phyloP scores from a whole-genome alignment of 2,888 invertebrate species.

The Gibbula magus region DNA sequence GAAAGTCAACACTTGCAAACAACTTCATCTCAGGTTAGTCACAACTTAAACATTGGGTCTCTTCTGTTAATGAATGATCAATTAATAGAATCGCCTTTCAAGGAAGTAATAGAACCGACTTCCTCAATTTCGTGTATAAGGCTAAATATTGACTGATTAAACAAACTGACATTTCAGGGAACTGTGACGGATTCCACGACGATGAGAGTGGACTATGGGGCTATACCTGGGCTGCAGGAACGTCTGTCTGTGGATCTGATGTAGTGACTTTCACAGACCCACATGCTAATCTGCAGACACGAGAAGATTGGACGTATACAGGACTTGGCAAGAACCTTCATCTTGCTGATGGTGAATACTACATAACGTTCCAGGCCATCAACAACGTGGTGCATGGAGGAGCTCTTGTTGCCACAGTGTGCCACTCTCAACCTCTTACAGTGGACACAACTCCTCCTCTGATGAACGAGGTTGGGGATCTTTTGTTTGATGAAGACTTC shows the following conservation, averaged over 20 bases:
- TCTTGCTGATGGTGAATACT: constrained; percentile 58
- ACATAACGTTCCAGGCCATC: constrained; percentile 57
- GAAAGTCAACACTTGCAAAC: constrained; percentile 55
- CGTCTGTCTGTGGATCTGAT: constrained; percentile 48
- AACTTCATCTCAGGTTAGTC: constrained; percentile 42
- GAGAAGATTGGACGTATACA: constrained; percentile 59
- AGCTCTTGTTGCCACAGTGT: constrained; percentile 59
- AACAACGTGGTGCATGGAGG: constrained; percentile 56
- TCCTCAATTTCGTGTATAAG: too few relatives aligned
- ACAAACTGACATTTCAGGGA: constrained; percentile 41
- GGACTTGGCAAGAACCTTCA: constrained; percentile 52
- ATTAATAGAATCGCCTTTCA: too few relatives aligned
- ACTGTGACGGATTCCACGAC: constrained; percentile 64
- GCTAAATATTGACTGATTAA: too few relatives aligned
- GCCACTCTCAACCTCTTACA: constrained; percentile 54
- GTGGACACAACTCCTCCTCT: constrained; percentile 60
- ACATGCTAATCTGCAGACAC: constrained; percentile 49
- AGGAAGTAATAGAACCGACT: too few relatives aligned
- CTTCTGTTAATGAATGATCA: too few relatives aligned
- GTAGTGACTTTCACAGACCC: constrained; percentile 52
- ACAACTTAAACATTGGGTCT: too few relatives aligned
- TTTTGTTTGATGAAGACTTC: constrained; percentile 62
- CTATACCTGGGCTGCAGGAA: constrained; percentile 61
- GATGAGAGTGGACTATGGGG: constrained; percentile 61
- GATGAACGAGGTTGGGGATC: constrained; percentile 48